Percentiles rank a stretch among this genome's conserved stretches.
These are phyloP conservation scores for Urocyon cinereoargenteus DNA, from an alignment of 2,797 vertebrate species.

Conservation along the genomic window DNA sequence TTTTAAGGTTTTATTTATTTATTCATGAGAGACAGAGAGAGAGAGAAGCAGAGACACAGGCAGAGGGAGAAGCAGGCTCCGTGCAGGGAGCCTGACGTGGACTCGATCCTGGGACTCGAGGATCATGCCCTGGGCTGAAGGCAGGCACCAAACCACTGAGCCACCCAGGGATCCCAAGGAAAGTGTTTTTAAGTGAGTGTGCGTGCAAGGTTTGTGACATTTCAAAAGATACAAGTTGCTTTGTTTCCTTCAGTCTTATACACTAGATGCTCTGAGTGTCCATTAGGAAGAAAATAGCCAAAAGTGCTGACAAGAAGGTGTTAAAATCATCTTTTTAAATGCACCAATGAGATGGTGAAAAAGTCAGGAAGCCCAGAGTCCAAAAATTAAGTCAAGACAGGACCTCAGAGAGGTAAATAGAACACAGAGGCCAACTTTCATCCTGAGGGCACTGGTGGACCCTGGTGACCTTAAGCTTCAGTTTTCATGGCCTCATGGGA, in stretches of 20 bases:
- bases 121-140: too few species aligned
- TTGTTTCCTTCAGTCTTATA: not conserved
- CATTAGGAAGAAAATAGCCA: not conserved
- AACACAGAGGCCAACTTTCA: not conserved
- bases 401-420: not conserved
- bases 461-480: constrained; percentile 7
- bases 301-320: constrained; percentile 49
- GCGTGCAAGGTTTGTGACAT: not conserved
- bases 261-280: not conserved
- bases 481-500: not conserved
- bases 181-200: not conserved
- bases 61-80: too few species aligned
- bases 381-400: constrained; percentile 54
- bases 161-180: not conserved
- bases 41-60: too few species aligned
- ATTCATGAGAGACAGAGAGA: too few species aligned
- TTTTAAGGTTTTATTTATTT: too few species aligned
- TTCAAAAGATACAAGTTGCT: not conserved
- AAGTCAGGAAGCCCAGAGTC: constrained; percentile 15
- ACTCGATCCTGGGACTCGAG: too few species aligned
- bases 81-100: too few species aligned
- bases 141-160: too few species aligned
- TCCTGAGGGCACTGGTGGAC: not conserved
- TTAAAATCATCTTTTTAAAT: constrained; percentile 48
- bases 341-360: not conserved